Conservation (phyloP, 1,140 invertebrate genomes). For the Ceratosolen fusciceps region DNA sequence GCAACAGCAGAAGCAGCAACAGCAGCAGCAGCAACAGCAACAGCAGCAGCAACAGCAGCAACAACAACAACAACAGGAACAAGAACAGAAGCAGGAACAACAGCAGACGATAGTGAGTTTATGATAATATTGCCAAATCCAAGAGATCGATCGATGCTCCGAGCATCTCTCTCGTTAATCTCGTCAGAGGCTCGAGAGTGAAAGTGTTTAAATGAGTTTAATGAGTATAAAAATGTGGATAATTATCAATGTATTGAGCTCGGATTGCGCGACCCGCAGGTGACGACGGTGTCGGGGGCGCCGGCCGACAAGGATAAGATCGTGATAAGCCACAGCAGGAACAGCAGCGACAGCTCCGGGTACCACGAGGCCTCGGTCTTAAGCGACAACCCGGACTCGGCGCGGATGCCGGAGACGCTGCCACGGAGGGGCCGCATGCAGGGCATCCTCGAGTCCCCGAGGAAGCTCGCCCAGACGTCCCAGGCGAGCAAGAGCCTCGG, state of each 20-base stretch:
- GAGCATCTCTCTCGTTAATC: too few species aligned
- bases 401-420: conserved; percentile 63
- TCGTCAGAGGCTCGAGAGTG: too few species aligned
- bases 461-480: conserved; percentile 64
- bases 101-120: too few species aligned
- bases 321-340: conserved; percentile 78
- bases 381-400: conserved; percentile 74
- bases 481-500: conserved; percentile 67
- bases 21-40: not conserved
- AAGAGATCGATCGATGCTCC: too few species aligned
- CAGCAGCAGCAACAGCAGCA: not conserved
- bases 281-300: not conserved
- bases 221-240: too few species aligned
- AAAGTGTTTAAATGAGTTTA: too few species aligned
- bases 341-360: conserved; percentile 83
- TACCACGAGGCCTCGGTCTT: conserved; percentile 82
- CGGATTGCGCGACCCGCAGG: not conserved
- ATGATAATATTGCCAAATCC: too few species aligned
- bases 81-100: too few species aligned
- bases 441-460: conserved; percentile 50
- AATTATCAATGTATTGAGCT: too few species aligned
- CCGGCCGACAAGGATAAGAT: conserved; percentile 58
- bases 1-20: not conserved
- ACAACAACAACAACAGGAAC: not conserved
- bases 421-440: conserved; percentile 60